Evolutionary conservation across 1,140 invertebrate species (phyloP).

Genomic region (Araneus ventricosus): DNA sequence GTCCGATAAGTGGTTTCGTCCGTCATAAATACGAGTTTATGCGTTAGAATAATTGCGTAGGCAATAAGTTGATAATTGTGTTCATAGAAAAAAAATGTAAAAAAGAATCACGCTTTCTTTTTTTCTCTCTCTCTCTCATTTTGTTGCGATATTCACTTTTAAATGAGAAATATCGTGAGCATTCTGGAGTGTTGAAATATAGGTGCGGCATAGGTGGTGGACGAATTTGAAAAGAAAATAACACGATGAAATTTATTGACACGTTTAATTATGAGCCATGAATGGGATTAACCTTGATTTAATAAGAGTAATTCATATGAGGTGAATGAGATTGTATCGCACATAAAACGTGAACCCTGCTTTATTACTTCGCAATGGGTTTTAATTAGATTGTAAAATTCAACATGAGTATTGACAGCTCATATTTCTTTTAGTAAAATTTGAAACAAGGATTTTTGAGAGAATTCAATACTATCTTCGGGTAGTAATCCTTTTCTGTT

Average conservation of each 20-base stretch:
- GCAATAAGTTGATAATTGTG: not conserved
- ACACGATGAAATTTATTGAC: not conserved
- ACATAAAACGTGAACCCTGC: too few relatives aligned
- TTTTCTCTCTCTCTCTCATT: not conserved
- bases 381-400: too few relatives aligned
- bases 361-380: too few relatives aligned
- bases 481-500: too few relatives aligned
- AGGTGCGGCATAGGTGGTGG: not conserved
- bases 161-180: not conserved
- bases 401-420: too few relatives aligned
- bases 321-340: too few relatives aligned
- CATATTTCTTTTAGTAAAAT: too few relatives aligned
- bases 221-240: not conserved
- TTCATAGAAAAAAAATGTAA: not conserved
- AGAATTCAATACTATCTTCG: too few relatives aligned
- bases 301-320: too few relatives aligned
- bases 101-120: not conserved
- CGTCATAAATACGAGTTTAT: not conserved
- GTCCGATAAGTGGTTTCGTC: not conserved
- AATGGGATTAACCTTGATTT: too few relatives aligned
- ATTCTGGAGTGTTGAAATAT: not conserved
- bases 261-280: too few relatives aligned
- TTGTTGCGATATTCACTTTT: not conserved
- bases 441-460: too few relatives aligned
- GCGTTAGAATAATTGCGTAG: not conserved